Conservation (phyloP, 2,888 invertebrate species). For the Tineola bisselliella region DNA sequence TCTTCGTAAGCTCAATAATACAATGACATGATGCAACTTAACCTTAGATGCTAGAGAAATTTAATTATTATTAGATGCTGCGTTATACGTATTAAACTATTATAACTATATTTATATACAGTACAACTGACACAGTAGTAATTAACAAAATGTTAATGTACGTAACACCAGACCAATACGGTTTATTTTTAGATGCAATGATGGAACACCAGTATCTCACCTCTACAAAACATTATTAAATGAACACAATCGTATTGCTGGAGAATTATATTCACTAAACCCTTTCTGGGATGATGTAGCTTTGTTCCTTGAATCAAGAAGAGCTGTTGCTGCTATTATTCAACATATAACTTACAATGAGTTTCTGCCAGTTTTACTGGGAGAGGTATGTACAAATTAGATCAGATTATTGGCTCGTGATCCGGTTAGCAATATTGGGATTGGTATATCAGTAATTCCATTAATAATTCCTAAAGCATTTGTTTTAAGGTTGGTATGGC, state of each 20-base stretch:
- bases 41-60: neutral
- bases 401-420: no score
- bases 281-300: constrained; percentile 83
- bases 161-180: no score
- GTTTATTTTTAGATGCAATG: constrained; percentile 58
- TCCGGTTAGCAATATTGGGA: no score
- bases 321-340: constrained; percentile 80
- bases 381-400: constrained; percentile 69
- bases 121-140: no score
- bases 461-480: constrained; percentile 5
- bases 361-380: constrained; percentile 80
- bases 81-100: neutral
- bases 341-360: constrained; percentile 88
- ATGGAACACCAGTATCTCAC: constrained; percentile 73
- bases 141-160: no score
- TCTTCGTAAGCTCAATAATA: neutral
- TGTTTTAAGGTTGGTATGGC: constrained; percentile 69
- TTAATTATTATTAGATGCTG: neutral
- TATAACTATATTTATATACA: neutral
- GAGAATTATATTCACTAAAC: constrained; percentile 74
- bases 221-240: constrained; percentile 76
- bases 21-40: neutral
- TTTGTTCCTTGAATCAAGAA: constrained; percentile 78
- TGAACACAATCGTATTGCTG: constrained; percentile 84
- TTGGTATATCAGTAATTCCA: no score